Base-by-base conservation (phyloP, 1,140 invertebrate species). In the Popillia japonica region DNA sequence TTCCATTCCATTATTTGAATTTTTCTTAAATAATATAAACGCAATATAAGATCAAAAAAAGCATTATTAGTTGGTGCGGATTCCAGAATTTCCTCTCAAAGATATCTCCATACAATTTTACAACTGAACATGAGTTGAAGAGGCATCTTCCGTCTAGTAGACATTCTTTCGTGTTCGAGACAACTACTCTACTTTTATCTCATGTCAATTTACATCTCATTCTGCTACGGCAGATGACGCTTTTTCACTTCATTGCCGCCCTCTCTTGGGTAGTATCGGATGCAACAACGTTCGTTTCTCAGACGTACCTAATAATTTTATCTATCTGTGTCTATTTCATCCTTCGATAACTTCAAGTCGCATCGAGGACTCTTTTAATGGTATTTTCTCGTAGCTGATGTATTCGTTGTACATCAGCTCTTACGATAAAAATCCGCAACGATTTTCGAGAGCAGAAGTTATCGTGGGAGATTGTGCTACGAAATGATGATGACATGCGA, bases 331-430 rank as follows among this genome's bases (percentile, higher is more conserved):
- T 55, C 48, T 55, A 55, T 55, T 55, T 55, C 48, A 55, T 17
- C 48, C 48, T 55, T 55, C 48, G 48, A 55, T 55, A 55, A 17
- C 48, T 55, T 55, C 48, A 55, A 55, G 48, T 55, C 48, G 48
- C 48, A 55, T 55, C 48, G 48, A 3, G 14, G 48, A 55, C n/a
- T 55, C 48, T 17, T 55, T 55, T 17, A 55, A 55, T 55, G 48
- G n/a, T 55, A 14, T 55, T 55, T 17, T 17, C 11, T 6, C 6
- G 14, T 6, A 17, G 48, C 48, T 55, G 48, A 55, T 55, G 48
- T 55, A 17, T 55, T n/a, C 48, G 14, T 14, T n/a, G 48, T 17
- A 6, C 0, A 6, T 55, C 14, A 14, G 14, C 48, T 55, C 17
- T 55, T 17, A 17, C 48, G 48, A 55, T 55, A 55, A 55, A 55